phyloP scores from a whole-genome alignment of 2,888 invertebrate genomes.

The Frankliniella intonsa region DNA sequence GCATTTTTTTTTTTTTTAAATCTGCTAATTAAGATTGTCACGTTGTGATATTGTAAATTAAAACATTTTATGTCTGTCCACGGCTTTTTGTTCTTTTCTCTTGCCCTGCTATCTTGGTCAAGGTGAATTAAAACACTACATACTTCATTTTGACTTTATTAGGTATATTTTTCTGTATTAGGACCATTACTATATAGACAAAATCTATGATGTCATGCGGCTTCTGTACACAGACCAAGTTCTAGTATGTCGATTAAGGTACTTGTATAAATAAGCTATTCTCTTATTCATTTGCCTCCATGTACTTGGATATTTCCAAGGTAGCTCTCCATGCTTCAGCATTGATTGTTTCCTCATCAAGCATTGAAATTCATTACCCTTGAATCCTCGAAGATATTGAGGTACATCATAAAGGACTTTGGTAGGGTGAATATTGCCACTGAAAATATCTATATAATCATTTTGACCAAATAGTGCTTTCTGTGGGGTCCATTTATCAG shows the following conservation, averaged over 20 bases:
- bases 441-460: conserved; percentile 95
- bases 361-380: conserved; percentile 78
- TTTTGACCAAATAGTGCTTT: conserved; percentile 89
- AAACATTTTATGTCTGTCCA: neutral
- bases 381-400: conserved; percentile 82
- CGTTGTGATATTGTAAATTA: conserved; percentile 15
- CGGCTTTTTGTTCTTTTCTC: no score
- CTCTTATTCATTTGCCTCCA: conserved; percentile 72
- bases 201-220: neutral
- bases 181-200: neutral
- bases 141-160: no score
- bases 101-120: no score
- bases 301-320: conserved; percentile 65
- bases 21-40: neutral
- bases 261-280: conserved; percentile 68
- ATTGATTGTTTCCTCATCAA: conserved; percentile 68
- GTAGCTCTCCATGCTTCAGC: conserved; percentile 55
- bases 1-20: no score
- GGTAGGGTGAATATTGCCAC: conserved; percentile 78
- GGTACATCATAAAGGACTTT: conserved; percentile 81
- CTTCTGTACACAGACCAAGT: conserved; percentile 50
- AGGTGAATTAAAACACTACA: no score
- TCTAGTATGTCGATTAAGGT: conserved; percentile 75
- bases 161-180: no score
- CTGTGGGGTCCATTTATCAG: conserved; percentile 68